These are phyloP conservation scores for Lagenorhynchus albirostris DNA, from an alignment of 2,113 vertebrate genomes.

Conservation along the genomic window DNA sequence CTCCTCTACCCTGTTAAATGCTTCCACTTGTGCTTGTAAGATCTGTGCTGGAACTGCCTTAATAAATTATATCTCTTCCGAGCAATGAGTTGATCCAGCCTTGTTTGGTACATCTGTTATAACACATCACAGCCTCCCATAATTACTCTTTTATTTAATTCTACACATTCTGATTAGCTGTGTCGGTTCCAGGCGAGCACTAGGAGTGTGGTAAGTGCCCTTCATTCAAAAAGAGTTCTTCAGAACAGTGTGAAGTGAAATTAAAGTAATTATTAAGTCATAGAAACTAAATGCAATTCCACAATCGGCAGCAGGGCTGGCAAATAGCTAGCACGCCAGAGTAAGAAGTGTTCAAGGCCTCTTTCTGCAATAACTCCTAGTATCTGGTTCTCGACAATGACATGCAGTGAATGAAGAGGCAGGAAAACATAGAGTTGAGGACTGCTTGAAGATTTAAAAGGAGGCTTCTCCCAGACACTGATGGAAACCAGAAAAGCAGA, in stretches of 20 bases:
- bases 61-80: slow-evolving; percentile 56
- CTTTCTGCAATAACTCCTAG: neutral
- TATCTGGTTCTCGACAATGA: neutral
- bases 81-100: slow-evolving; percentile 62
- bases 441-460: slow-evolving; percentile 9
- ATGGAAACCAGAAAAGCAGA: neutral
- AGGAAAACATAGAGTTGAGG: neutral
- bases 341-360: neutral
- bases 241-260: slow-evolving; percentile 73
- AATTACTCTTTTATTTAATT: slow-evolving; percentile 78
- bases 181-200: slow-evolving; percentile 64
- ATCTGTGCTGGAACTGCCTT: slow-evolving; percentile 35
- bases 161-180: slow-evolving; percentile 67
- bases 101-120: slow-evolving; percentile 66
- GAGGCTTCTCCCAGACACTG: slow-evolving; percentile 3
- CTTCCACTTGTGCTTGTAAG: slow-evolving; percentile 46
- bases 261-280: slow-evolving; percentile 75
- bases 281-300: slow-evolving; percentile 72
- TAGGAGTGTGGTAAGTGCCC: slow-evolving; percentile 58
- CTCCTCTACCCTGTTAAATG: slow-evolving; percentile 9
- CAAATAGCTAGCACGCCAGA: neutral
- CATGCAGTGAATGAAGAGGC: neutral
- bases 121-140: slow-evolving; percentile 66
- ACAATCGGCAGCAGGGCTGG: slow-evolving; percentile 50
- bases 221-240: slow-evolving; percentile 75